phyloP scores from a whole-genome alignment of 2,797 vertebrate species.

The Pangasius macronema region DNA sequence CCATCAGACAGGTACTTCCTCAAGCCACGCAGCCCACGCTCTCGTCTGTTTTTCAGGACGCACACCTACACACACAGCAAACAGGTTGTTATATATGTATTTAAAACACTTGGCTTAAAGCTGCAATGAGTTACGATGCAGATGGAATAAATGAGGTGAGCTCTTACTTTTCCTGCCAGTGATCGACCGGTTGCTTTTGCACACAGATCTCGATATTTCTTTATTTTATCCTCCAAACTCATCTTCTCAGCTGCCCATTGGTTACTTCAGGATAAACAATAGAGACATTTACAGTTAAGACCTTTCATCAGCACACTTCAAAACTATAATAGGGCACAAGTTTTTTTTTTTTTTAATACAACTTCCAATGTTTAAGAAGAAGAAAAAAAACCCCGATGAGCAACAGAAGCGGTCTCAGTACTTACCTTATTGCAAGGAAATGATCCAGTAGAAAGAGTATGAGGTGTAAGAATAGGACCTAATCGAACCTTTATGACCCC shows the following conservation, averaged over 20 bases:
- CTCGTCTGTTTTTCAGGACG: conserved; percentile 73
- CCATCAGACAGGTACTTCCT: conserved; percentile 59
- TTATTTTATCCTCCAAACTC: conserved; percentile 82
- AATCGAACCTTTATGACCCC: too few species aligned
- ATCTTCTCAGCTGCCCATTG: conserved; percentile 78
- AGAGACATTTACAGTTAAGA: neutral
- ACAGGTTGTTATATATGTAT: neutral
- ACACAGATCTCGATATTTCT: conserved; percentile 62
- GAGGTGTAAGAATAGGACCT: too few species aligned
- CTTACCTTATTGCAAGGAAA: conserved; percentile 80
- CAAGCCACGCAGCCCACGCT: conserved; percentile 66
- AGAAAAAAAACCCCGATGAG: neutral
- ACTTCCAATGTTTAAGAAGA: neutral
- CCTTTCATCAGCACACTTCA: neutral
- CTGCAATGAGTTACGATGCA: neutral
- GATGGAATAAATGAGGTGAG: neutral
- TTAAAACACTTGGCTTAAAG: neutral
- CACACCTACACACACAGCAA: conserved; percentile 70
- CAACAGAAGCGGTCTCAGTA: neutral
- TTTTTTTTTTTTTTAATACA: neutral
- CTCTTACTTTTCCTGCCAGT: conserved; percentile 78
- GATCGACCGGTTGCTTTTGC: conserved; percentile 73
- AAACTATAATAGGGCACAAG: neutral
- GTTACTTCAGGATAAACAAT: conserved; percentile 69
- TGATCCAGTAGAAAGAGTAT: too few species aligned